Evolutionary conservation across 2,888 invertebrate genomes (phyloP).

Genomic region (Nymphalis c-album): DNA sequence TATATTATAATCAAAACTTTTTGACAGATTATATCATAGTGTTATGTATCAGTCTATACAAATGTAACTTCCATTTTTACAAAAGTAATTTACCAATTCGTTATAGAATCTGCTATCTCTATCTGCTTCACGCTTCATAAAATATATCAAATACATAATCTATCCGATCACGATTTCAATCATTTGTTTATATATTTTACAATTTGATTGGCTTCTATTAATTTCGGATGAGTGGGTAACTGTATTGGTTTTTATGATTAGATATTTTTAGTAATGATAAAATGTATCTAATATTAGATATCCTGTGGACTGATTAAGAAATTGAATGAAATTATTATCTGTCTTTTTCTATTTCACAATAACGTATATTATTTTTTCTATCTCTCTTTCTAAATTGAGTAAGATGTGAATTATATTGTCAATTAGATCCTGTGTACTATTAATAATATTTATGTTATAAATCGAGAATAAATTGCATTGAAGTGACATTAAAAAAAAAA

Average conservation of each 20-base stretch:
- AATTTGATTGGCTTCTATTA: constrained; percentile 6
- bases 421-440: too few species aligned
- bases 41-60: constrained; percentile 12
- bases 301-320: too few species aligned
- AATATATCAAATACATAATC: constrained; percentile 43
- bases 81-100: constrained; percentile 34
- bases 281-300: too few species aligned
- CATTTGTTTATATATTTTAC: constrained; percentile 37
- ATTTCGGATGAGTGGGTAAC: neutral
- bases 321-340: too few species aligned
- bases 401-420: too few species aligned
- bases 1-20: neutral
- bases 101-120: constrained; percentile 31
- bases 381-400: too few species aligned
- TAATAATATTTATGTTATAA: too few species aligned
- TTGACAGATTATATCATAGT: constrained; percentile 13
- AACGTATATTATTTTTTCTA: too few species aligned
- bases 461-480: neutral
- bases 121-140: constrained; percentile 45
- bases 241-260: neutral
- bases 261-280: too few species aligned
- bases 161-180: constrained; percentile 48
- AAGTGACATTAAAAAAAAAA: constrained; percentile 10
- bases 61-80: constrained; percentile 15
- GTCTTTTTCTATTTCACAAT: too few species aligned